Percentiles rank a stretch among this genome's conserved stretches.
Conservation (phyloP, 2,797 vertebrate species). For the Acipenser transmontanus region DNA sequence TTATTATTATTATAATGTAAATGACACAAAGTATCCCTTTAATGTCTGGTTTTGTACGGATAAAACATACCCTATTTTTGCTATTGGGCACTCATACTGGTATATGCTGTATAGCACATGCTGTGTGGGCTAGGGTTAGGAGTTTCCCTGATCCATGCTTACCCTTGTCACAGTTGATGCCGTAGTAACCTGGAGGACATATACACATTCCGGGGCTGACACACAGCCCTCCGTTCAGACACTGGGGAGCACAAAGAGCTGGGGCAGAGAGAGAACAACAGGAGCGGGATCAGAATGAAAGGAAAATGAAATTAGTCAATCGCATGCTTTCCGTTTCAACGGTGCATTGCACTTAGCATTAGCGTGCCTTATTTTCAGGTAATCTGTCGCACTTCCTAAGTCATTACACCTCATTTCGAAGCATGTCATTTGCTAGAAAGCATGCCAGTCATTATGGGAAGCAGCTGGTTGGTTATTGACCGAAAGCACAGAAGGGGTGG, state of each 20-base stretch:
- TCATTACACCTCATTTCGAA: no score
- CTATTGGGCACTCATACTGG: background rate
- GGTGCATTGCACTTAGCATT: no score
- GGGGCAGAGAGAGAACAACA: conserved; percentile 1
- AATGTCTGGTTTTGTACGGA: background rate
- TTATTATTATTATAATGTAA: background rate
- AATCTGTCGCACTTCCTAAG: no score
- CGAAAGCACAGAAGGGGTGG: no score
- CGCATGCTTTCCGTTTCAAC: no score
- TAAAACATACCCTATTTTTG: no score
- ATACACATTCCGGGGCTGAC: conserved; percentile 78
- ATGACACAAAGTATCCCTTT: background rate
- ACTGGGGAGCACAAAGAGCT: conserved; percentile 72
- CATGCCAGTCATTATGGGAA: no score
- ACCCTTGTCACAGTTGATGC: conserved; percentile 82
- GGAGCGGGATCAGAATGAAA: background rate
- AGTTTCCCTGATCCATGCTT: conserved; percentile 16
- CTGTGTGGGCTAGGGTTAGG: background rate
- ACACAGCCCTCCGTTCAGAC: conserved; percentile 77
- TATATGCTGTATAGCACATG: background rate
- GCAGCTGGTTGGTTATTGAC: no score
- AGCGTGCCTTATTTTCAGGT: no score
- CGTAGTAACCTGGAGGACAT: conserved; percentile 77
- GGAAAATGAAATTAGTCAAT: no score
- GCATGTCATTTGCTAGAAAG: no score